phyloP scores from a whole-genome alignment of 2,113 vertebrate genomes.

The Upupa epops region DNA sequence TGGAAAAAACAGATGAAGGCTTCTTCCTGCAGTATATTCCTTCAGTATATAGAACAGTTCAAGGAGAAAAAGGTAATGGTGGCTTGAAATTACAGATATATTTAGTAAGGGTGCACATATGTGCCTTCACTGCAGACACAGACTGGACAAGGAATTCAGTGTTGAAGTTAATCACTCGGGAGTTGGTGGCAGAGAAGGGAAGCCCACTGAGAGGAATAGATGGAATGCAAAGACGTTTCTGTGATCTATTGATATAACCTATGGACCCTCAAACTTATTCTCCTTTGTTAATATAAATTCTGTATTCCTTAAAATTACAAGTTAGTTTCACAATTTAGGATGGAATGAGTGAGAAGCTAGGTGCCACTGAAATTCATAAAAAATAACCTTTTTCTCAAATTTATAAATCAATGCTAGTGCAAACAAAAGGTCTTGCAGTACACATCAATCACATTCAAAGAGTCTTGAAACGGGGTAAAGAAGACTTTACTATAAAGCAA shows the following conservation, averaged over 20 bases:
- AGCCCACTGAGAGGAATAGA: neutral
- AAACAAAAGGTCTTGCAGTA: neutral
- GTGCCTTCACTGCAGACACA: neutral
- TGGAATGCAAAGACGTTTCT: neutral
- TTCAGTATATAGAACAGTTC: neutral
- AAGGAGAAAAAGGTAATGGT: neutral
- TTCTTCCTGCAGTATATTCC: neutral
- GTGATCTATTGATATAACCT: neutral
- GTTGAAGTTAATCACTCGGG: neutral
- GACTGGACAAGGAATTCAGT: neutral
- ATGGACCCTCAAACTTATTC: neutral
- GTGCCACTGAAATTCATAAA: neutral
- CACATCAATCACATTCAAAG: neutral
- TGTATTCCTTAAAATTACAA: neutral
- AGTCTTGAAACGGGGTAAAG: neutral
- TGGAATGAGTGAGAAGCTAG: neutral
- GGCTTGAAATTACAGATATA: neutral
- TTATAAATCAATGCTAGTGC: neutral
- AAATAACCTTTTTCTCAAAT: neutral
- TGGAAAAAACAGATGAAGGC: neutral
- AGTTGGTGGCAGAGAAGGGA: neutral
- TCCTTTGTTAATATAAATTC: neutral
- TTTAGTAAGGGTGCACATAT: neutral
- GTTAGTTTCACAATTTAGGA: neutral
- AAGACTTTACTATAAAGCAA: neutral